A percentile compares a stretch with the other conserved stretches of the same genome.
Evolutionary conservation across 2,113 vertebrate species (phyloP).

Genomic region (Takifugu flavidus): DNA sequence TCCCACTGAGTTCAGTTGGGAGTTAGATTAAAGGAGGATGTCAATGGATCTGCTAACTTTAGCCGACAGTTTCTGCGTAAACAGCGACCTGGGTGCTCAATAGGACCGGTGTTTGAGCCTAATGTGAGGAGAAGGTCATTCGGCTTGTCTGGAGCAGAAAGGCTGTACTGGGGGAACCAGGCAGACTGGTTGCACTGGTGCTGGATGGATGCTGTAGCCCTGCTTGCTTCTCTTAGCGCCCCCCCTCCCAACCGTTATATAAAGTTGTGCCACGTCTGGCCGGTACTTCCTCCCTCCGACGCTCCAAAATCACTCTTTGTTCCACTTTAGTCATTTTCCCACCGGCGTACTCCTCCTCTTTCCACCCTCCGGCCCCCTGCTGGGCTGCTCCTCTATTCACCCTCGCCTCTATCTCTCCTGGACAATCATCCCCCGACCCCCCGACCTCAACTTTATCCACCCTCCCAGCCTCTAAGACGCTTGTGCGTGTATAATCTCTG

Average conservation of each 20-base stretch:
- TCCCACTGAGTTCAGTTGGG: too few species aligned
- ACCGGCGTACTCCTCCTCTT: constrained; percentile 5
- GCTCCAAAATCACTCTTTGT: neutral
- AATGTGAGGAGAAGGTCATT: too few species aligned
- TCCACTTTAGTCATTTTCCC: neutral
- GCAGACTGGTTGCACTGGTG: neutral
- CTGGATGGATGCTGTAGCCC: neutral
- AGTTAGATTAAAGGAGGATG: too few species aligned
- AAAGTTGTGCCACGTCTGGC: neutral
- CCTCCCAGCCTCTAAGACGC: constrained; percentile 8
- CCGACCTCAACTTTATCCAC: constrained; percentile 19
- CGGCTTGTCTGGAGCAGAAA: too few species aligned
- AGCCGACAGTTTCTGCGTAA: too few species aligned
- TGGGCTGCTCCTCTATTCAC: constrained; percentile 15
- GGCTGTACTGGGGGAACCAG: neutral
- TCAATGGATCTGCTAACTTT: too few species aligned
- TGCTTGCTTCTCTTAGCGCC: too few species aligned
- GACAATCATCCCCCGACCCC: constrained; percentile 1
- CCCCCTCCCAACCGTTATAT: too few species aligned
- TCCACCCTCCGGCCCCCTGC: neutral
- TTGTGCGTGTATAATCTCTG: constrained; percentile 26
- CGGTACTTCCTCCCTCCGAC: neutral
- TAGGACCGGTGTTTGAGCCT: too few species aligned
- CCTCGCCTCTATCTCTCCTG: neutral
- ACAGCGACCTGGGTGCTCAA: too few species aligned